These are phyloP conservation scores for Elymnias hypermnestra DNA, from an alignment of 1,140 invertebrate genomes.

Conservation along the genomic window DNA sequence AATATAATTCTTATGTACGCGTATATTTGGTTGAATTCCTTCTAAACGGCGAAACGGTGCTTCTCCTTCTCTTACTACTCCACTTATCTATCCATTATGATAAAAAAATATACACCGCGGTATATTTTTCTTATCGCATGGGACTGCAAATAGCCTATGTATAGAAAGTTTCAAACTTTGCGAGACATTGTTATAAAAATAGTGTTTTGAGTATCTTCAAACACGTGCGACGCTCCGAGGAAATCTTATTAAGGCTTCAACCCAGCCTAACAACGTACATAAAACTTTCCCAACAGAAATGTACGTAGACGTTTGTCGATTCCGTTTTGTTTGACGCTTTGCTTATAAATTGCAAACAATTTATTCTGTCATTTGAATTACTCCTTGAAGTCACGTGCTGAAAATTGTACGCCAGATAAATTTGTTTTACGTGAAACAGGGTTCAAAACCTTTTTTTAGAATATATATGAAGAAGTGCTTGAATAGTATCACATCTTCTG, in stretches of 20 bases:
- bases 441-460: too few species aligned
- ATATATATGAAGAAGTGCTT: too few species aligned
- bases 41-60: too few species aligned
- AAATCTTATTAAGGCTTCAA: constrained; percentile 20
- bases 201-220: constrained; percentile 6
- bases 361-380: constrained; percentile 3
- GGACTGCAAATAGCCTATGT: neutral
- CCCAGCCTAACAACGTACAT: constrained; percentile 7
- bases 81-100: too few species aligned
- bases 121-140: too few species aligned
- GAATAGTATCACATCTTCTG: too few species aligned
- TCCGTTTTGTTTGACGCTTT: constrained; percentile 12
- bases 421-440: neutral
- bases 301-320: constrained; percentile 14
- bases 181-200: constrained; percentile 4
- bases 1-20: too few species aligned
- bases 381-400: neutral
- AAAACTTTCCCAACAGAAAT: constrained; percentile 18
- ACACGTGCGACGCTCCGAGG: constrained; percentile 12
- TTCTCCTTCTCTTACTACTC: too few species aligned
- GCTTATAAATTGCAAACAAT: constrained; percentile 15
- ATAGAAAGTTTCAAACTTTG: constrained; percentile 5
- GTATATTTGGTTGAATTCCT: too few species aligned
- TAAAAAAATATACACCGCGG: too few species aligned
- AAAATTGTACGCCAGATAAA: neutral